Evolutionary conservation across 2,888 invertebrate genomes (phyloP).

Genomic region (Pecten maximus): DNA sequence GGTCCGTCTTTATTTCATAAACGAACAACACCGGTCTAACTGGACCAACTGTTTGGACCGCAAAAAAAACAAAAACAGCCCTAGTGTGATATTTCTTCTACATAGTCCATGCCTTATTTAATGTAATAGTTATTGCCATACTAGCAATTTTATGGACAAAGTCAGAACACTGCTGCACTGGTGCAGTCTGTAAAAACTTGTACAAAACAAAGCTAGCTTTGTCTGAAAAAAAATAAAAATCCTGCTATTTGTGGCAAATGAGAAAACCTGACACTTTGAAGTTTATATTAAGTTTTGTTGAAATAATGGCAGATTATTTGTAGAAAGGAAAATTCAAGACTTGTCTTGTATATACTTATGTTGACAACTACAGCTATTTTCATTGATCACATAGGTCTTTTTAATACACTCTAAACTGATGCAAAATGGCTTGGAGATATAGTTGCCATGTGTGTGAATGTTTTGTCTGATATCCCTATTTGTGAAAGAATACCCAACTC

Average conservation of each 20-base stretch:
- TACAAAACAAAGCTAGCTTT: not conserved
- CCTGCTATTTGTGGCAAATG: not conserved
- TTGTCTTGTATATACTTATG: not conserved
- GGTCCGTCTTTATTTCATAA: too few species aligned
- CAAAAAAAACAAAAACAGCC: too few species aligned
- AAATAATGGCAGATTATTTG: not conserved
- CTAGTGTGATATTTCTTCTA: too few species aligned
- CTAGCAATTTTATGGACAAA: not conserved
- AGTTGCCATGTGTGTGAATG: not conserved
- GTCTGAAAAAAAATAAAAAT: not conserved
- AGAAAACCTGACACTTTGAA: not conserved
- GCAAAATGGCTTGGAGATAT: not conserved
- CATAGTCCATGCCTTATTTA: too few species aligned
- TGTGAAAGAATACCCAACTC: not conserved
- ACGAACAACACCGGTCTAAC: too few species aligned
- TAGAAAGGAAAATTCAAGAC: not conserved
- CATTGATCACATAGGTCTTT: not conserved
- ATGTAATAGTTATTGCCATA: not conserved
- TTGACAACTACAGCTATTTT: too few species aligned
- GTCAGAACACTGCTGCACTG: not conserved
- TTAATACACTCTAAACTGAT: not conserved
- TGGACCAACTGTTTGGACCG: too few species aligned
- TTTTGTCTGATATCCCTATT: slow-evolving; percentile 1
- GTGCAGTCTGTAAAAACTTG: not conserved
- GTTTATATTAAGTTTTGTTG: not conserved